These are phyloP conservation scores for Pachypeltis micranthus DNA, from an alignment of 1,140 invertebrate species.

Conservation along the genomic window DNA sequence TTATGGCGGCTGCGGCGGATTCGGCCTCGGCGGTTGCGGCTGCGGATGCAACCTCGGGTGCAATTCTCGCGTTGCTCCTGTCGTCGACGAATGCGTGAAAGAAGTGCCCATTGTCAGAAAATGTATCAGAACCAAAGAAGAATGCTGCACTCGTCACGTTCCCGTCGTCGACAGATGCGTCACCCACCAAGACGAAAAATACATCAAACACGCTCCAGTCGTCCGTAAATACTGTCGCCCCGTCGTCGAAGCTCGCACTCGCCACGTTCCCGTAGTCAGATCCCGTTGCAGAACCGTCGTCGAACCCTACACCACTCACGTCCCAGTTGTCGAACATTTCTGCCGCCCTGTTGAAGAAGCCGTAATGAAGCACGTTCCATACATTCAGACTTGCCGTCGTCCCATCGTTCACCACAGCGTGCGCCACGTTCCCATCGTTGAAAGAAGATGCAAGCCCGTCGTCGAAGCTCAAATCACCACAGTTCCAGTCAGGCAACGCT, in stretches of 20 bases:
- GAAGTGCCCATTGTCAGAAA: conserved; percentile 14
- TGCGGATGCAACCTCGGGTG: not conserved
- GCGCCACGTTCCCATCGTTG: conserved; percentile 14
- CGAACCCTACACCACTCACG: conserved; percentile 17
- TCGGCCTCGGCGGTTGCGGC: not conserved
- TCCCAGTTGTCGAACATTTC: conserved; percentile 11
- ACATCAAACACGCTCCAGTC: conserved; percentile 14
- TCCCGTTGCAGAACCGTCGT: conserved; percentile 6
- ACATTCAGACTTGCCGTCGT: not conserved
- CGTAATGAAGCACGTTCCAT: conserved; percentile 10
- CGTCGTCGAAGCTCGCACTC: conserved; percentile 11
- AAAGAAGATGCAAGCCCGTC: conserved; percentile 4
- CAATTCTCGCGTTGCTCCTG: not conserved
- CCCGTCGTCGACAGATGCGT: conserved; percentile 11
- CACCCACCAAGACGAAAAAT: conserved; percentile 14
- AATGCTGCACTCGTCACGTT: conserved; percentile 12
- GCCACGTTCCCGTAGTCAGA: conserved; percentile 12
- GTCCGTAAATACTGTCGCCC: not conserved
- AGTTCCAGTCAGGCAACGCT: conserved; percentile 14
- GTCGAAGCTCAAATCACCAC: conserved; percentile 8
- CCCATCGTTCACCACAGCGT: conserved; percentile 7
- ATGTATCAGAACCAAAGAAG: conserved; percentile 8
- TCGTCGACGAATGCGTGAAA: conserved; percentile 13
- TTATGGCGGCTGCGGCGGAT: too few relatives aligned
- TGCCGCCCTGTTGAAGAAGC: conserved; percentile 14